These are phyloP conservation scores for Andrena dorsata DNA, from an alignment of 2,888 invertebrate species.

Conservation along the genomic window DNA sequence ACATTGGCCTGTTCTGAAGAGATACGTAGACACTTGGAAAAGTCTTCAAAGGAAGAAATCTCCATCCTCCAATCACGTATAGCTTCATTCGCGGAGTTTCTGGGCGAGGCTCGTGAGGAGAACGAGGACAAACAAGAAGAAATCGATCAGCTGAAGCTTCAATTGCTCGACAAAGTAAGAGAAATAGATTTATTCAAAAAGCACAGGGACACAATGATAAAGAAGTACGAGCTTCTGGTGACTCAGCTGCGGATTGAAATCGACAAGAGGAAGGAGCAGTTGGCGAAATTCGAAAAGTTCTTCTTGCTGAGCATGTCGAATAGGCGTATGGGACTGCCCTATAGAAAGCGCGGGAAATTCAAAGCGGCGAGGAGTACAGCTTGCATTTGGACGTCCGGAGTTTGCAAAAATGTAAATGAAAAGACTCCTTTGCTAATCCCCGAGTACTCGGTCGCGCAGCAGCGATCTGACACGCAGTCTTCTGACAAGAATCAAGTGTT, in stretches of 20 bases:
- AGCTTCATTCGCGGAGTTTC: slow-evolving; percentile 64
- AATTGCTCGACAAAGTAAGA: slow-evolving; percentile 72
- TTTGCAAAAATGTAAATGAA: not conserved
- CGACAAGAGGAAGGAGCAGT: slow-evolving; percentile 41
- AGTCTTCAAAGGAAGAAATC: slow-evolving; percentile 69
- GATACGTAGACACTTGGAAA: slow-evolving; percentile 69
- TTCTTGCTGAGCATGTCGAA: not conserved
- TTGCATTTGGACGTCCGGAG: not conserved
- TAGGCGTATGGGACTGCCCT: not conserved
- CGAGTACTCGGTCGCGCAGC: not conserved
- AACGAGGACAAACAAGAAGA: slow-evolving; percentile 64
- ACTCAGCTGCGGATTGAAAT: slow-evolving; percentile 71
- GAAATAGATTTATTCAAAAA: slow-evolving; percentile 73
- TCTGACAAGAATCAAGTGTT: not conserved
- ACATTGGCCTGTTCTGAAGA: slow-evolving; percentile 70
- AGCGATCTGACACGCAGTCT: not conserved
- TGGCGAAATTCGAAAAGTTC: slow-evolving; percentile 17
- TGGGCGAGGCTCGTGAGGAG: slow-evolving; percentile 54
- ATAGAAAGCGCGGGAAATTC: not conserved
- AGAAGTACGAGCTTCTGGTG: slow-evolving; percentile 75
- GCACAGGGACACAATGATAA: slow-evolving; percentile 73
- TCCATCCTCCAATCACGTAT: slow-evolving; percentile 66
- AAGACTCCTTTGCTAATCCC: not conserved
- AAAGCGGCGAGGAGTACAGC: not conserved
- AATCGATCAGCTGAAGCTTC: slow-evolving; percentile 71